These are phyloP conservation scores for Cheilosia scutellata DNA, from an alignment of 2,888 invertebrate genomes.

Conservation along the genomic window DNA sequence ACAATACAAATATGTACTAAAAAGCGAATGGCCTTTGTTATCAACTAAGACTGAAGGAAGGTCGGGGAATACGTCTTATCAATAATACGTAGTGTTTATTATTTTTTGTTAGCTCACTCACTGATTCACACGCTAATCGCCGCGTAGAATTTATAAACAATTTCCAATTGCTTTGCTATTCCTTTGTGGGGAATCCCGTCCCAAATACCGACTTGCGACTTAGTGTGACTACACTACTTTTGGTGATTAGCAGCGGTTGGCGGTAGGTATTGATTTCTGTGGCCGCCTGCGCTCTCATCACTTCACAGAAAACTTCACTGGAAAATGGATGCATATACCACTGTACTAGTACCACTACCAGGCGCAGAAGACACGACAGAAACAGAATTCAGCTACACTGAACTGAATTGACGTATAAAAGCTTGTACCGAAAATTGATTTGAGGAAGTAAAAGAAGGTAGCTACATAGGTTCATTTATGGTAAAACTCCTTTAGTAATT, in stretches of 20 bases:
- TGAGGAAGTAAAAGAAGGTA: background rate
- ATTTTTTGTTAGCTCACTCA: background rate
- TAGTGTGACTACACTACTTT: too few species aligned
- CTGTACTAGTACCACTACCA: too few species aligned
- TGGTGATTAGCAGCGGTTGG: too few species aligned
- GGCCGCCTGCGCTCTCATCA: too few species aligned
- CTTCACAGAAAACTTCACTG: too few species aligned
- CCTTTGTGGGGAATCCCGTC: background rate
- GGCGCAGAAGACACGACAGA: background rate
- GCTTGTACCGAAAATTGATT: background rate
- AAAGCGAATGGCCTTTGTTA: constrained; percentile 14
- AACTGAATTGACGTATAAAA: background rate
- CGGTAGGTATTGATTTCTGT: too few species aligned
- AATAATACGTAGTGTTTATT: background rate
- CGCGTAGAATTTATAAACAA: background rate
- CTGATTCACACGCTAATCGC: background rate
- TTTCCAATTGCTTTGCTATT: background rate
- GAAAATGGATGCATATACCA: too few species aligned
- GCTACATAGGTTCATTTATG: background rate
- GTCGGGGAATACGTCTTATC: constrained; percentile 71
- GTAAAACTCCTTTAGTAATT: background rate
- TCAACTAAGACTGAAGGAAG: constrained; percentile 19
- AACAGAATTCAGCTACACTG: background rate
- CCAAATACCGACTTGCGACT: too few species aligned
- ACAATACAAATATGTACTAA: background rate